Conservation (phyloP, 2,113 vertebrate genomes). For the Tyrannus savana region DNA sequence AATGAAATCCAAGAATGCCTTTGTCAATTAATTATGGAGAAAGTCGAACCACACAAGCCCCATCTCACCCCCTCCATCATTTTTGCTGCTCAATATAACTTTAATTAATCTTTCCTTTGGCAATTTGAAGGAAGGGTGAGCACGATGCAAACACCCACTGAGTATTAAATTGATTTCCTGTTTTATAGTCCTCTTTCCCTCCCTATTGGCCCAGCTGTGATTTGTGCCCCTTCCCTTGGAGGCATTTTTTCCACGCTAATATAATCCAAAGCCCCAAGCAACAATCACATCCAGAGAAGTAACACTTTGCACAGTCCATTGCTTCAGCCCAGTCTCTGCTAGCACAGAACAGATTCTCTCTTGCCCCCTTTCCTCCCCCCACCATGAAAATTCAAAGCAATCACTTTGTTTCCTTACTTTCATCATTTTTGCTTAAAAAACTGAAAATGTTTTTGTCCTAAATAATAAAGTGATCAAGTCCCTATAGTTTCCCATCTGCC, state of each 20-base stretch:
- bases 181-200: slow-evolving; percentile 47
- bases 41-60: neutral
- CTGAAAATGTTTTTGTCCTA: neutral
- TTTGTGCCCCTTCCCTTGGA: slow-evolving; percentile 33
- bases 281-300: neutral
- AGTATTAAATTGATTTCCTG: slow-evolving; percentile 66
- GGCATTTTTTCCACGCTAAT: slow-evolving; percentile 33
- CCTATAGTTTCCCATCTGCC: neutral
- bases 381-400: neutral
- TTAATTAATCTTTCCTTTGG: slow-evolving; percentile 66
- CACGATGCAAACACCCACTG: slow-evolving; percentile 40
- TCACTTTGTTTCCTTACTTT: neutral
- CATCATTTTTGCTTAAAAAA: neutral
- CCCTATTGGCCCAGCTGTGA: slow-evolving; percentile 41
- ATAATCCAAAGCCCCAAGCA: slow-evolving; percentile 39
- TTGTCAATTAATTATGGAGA: slow-evolving; percentile 56
- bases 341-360: neutral
- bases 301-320: neutral
- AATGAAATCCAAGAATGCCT: slow-evolving; percentile 51
- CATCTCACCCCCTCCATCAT: slow-evolving; percentile 27
- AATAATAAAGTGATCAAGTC: neutral
- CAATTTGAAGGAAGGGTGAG: slow-evolving; percentile 69
- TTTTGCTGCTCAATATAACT: slow-evolving; percentile 67
- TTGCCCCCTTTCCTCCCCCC: neutral
- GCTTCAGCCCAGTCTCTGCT: neutral